These are phyloP conservation scores for Tichodroma muraria DNA, from an alignment of 2,113 vertebrate species.

Conservation along the genomic window DNA sequence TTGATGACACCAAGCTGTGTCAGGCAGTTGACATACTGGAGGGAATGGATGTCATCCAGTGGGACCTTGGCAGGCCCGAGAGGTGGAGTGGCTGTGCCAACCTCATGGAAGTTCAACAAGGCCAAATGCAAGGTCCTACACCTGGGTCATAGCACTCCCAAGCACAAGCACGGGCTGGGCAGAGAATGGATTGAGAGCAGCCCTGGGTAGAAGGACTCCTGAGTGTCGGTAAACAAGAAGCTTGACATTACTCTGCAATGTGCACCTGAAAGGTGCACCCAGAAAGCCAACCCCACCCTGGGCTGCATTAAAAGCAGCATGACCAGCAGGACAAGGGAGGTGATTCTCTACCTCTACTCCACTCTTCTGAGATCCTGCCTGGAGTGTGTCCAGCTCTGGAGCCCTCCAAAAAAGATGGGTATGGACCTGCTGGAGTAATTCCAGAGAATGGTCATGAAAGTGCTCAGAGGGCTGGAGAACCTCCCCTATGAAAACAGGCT, in stretches of 20 bases:
- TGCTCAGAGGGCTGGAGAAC: background rate
- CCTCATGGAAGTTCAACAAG: background rate
- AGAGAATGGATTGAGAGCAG: background rate
- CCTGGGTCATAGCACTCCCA: background rate
- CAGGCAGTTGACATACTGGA: background rate
- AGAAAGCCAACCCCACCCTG: background rate
- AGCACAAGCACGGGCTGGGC: fast-evolving
- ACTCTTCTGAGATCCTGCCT: background rate
- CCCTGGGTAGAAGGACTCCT: background rate
- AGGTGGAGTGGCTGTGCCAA: background rate
- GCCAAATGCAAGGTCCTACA: background rate
- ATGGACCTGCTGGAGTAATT: background rate
- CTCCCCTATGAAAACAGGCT: background rate
- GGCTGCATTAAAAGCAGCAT: background rate
- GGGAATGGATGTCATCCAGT: background rate
- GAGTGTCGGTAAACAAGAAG: background rate
- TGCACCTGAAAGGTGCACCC: background rate
- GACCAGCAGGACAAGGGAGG: background rate
- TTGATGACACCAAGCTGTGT: background rate
- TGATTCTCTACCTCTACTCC: background rate
- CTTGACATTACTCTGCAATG: background rate
- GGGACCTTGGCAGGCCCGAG: background rate
- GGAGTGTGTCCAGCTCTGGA: background rate
- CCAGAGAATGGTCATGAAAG: background rate
- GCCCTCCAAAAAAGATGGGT: no score